Base-by-base conservation (phyloP, 2,113 vertebrate genomes). In the Engystomops pustulosus region DNA sequence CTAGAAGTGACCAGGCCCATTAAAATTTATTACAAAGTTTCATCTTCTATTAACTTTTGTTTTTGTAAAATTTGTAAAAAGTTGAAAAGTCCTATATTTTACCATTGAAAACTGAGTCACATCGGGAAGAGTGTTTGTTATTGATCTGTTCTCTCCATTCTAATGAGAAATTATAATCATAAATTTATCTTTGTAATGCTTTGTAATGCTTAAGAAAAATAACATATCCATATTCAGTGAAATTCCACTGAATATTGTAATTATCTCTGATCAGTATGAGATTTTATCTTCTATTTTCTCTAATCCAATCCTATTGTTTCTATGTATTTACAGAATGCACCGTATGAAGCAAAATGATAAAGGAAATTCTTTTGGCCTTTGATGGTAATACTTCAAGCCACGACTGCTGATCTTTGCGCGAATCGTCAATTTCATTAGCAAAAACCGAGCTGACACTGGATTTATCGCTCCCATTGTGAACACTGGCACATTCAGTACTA, bases 271-370 rank as follows among this genome's bases (percentile, higher is more conserved):
- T 47, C 3, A 0, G 9, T 27, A 8, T 69, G 15, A 1, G 7
- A 0, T 72, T 32, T 7, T 8, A 12, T 47, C 1, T 7, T 36
- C 0, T 36, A 38, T 12, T 1, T 41, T 27, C 41, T 17, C n/a
- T 78, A 55, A 75, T n/a, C 45, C 36, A 58, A 60, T 5, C 9
- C 2, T 55, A 20, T 60, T 86, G 15, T 45, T 41, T 55, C 53
- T 87, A 68, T 85, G 20, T 81, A 75, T 85, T 88, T 67, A 76
- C 81, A 95, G 93, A 85, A 80, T 18, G 87, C 80, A 90, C 80
- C 82, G 89, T 90, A 81, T 80, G 32, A 44, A 83, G 76, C 68
- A 88, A 85, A 69, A 93, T 89, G 89, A 77, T 85, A 85, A 86
- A 68, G 79, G 53, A 14, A 17, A 47, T 38, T 12, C 23, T 20